Evolutionary conservation across 2,888 invertebrate genomes (phyloP), one percentile per base, ranked within the genome.

Genomic region (Heliconius cydno): DNA sequence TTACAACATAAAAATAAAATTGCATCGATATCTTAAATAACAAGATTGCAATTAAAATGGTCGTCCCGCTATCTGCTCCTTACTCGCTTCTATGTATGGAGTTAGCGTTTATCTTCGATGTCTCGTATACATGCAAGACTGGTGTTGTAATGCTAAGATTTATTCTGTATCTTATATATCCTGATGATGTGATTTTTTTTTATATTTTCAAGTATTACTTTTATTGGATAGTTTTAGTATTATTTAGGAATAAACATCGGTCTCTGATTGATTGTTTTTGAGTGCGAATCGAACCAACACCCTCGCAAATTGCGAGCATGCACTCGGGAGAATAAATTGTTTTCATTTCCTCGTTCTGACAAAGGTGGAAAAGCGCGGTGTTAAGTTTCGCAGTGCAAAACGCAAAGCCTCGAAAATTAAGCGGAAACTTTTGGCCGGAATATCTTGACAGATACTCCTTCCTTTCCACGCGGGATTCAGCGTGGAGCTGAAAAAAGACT

Each of bases 1-100:
- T 52, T 72, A 57, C 72, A 57, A 57, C 38, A 74, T 60, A 60
- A 63, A 52, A 63, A 74, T 74, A 74, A 65, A 65, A 65, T 41
- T 46, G 46, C 75, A 66, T 66, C 75, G 28, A 65, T 66, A 65
- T 38, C 65, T 65, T 75, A 75, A 75, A 66, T 46, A 65, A 65
- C 65, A 75, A n/a, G 65, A 63, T 38, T 77, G 81, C 81, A 81
- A 82, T 82, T 82, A 82, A 79, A 79, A 81, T 81, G 79, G 77
- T 68, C 60, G 75, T 76, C 76, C 71, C 52, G 80, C 77, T 79
- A 79, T 77, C 72, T 60, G 73, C 78, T 79, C 76, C 79, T 79
- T 79, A 77, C 71, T 66, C 12, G 46, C 76, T 66, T 73, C 82
- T 82, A 76, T 80, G 79, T 82, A 82, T 76, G 82, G 82, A 78